These are phyloP conservation scores for Narcine bancroftii DNA, from an alignment of 2,113 vertebrate species.

Conservation along the genomic window DNA sequence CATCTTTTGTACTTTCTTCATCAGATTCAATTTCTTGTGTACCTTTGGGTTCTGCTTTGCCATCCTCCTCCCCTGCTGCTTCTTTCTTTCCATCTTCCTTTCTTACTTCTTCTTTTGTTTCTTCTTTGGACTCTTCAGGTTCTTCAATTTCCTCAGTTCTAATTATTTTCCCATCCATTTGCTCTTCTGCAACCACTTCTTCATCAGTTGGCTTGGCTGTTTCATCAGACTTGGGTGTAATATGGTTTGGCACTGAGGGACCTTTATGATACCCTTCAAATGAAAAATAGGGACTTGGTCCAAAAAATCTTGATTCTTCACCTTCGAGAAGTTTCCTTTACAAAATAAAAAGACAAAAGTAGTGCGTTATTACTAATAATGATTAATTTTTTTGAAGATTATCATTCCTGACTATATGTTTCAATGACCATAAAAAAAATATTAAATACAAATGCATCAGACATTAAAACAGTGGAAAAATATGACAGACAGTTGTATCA, in stretches of 20 bases:
- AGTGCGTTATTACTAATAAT: neutral
- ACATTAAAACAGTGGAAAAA: neutral
- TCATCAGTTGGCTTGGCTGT: conserved; percentile 65
- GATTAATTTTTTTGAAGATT: neutral
- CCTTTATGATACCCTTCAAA: conserved; percentile 59
- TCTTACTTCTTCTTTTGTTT: conserved; percentile 62
- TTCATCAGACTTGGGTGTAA: conserved; percentile 77
- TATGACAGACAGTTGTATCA: neutral
- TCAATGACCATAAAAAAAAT: neutral
- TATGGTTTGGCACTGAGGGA: conserved; percentile 53
- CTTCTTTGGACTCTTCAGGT: conserved; percentile 75
- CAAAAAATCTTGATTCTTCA: conserved; percentile 77
- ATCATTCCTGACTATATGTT: neutral
- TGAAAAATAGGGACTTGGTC: conserved; percentile 66
- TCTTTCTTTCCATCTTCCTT: conserved; percentile 36
- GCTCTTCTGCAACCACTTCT: conserved; percentile 79
- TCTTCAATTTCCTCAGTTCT: conserved; percentile 71
- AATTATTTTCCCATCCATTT: conserved; percentile 48
- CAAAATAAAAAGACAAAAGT: conserved; percentile 26
- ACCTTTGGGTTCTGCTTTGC: conserved; percentile 31
- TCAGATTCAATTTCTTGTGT: neutral
- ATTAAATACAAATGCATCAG: neutral
- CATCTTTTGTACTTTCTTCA: conserved; percentile 4
- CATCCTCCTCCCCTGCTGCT: neutral
- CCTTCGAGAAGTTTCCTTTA: conserved; percentile 84